Evolutionary conservation across 92 coral and sea anemone genomes (phyloP), one percentile per base, ranked within the genome.

Genomic region (Bergia sp.): DNA sequence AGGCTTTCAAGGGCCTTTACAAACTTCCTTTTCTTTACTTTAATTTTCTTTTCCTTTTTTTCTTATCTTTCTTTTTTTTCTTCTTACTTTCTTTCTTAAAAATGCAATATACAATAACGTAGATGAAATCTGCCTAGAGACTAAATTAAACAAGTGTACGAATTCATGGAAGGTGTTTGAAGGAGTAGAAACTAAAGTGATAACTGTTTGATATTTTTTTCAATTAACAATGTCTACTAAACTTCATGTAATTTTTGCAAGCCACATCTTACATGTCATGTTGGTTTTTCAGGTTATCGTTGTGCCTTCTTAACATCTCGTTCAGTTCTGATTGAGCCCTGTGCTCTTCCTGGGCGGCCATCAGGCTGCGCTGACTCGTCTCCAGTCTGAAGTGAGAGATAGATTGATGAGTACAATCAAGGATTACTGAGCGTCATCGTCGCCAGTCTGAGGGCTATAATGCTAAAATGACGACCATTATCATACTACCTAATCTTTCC

Each of bases 291-390:
- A 97, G 90, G 40, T 97, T 97, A 80, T 97, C 99, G 78, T 97
- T 97, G 88, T 97, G 99, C 13, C 99, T 91, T 85, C 97, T 88
- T 9, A 95, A 89, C 99, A 97, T 97, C 81, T 95, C 99, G 85
- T 94, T 95, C 55, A 97, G 92, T 74, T 97, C 99, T 29, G 97
- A 91, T 85, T 94, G 86, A 37, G 99, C 95, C 67, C 91, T 94
- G 85, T 94, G 94, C 61, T 97, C 99, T 66, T 97, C 97, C 84
- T 97, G 98, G 8, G 99, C 98, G 10, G 99, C 98, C 94, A 90
- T 91, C 18, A 97, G 90, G 73, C 97, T 93, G 12, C 98, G 91
- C 76, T 96, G 95, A 71, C 93, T 90, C 6, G 98, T 97, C 86
- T 97, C 98, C 71, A 96, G 88, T 84, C 99, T 97, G 81, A 2